Evolutionary conservation across 2,113 vertebrate species (phyloP).

Genomic region (Ailurus styani): DNA sequence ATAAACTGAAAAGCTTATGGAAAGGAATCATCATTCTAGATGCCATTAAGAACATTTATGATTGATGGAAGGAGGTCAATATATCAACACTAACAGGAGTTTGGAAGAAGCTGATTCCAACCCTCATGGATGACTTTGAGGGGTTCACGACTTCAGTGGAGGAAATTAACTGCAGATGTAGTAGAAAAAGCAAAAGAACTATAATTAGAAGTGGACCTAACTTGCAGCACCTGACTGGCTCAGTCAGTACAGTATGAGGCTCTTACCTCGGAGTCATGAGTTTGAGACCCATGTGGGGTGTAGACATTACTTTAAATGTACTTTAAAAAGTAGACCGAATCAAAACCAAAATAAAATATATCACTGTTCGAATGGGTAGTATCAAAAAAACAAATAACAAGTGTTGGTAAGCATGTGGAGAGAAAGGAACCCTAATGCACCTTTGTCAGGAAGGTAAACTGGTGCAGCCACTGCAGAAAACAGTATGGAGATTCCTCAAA

Average conservation of each 20-base stretch:
- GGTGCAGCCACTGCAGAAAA: background rate
- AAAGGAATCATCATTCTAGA: background rate
- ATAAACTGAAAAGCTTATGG: background rate
- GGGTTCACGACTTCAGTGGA: background rate
- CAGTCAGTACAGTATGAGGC: background rate
- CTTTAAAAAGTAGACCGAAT: background rate
- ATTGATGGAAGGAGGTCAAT: background rate
- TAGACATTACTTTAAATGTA: background rate
- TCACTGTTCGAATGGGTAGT: background rate
- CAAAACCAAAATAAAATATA: background rate
- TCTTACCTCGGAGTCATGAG: background rate
- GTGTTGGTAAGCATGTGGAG: background rate
- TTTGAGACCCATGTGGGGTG: background rate
- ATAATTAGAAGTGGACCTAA: background rate
- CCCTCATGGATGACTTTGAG: background rate
- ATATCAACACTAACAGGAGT: background rate
- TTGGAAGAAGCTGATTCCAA: background rate
- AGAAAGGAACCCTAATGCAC: background rate
- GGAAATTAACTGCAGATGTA: background rate
- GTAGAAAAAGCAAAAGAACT: background rate
- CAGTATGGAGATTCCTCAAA: background rate
- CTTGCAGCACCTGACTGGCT: background rate
- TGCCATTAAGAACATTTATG: background rate
- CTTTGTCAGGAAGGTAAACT: background rate
- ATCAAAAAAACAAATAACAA: background rate